Conservation (phyloP, 2,797 vertebrate genomes). For the Lepidocolaptes lacrymiger region DNA sequence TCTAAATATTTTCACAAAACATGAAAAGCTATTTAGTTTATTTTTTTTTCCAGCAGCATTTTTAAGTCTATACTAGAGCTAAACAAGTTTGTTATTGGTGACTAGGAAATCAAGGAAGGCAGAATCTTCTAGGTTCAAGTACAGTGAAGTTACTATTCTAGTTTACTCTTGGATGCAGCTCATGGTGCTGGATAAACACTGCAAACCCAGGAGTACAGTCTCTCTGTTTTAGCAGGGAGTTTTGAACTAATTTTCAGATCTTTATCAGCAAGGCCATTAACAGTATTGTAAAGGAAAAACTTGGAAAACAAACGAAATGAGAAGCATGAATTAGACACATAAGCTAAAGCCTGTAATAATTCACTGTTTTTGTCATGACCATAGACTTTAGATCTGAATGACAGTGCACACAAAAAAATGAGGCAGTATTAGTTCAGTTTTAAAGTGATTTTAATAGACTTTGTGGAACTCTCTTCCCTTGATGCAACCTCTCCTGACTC, state of each 20-base stretch:
- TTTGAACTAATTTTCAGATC: not conserved
- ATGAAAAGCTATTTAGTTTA: not conserved
- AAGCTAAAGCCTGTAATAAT: not conserved
- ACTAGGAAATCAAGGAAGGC: not conserved
- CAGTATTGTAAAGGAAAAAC: not conserved
- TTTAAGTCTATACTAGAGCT: not conserved
- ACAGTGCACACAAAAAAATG: not conserved
- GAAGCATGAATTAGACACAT: not conserved
- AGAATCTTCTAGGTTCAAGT: not conserved
- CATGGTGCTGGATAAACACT: not conserved
- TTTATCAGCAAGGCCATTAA: not conserved
- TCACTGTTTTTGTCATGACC: not conserved
- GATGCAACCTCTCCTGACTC: conserved; percentile 20
- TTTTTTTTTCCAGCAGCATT: not conserved
- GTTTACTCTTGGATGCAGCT: not conserved
- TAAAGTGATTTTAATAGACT: conserved; percentile 34
- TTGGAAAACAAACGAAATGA: not conserved
- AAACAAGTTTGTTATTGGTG: not conserved
- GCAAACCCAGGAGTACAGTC: not conserved
- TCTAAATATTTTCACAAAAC: not conserved
- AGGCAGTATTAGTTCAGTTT: not conserved
- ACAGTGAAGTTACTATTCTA: not conserved
- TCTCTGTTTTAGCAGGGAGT: not conserved
- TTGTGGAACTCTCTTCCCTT: not conserved
- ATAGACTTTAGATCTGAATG: not conserved